phyloP scores from a whole-genome alignment of 2,113 vertebrate species.

The Bujurquina vittata region DNA sequence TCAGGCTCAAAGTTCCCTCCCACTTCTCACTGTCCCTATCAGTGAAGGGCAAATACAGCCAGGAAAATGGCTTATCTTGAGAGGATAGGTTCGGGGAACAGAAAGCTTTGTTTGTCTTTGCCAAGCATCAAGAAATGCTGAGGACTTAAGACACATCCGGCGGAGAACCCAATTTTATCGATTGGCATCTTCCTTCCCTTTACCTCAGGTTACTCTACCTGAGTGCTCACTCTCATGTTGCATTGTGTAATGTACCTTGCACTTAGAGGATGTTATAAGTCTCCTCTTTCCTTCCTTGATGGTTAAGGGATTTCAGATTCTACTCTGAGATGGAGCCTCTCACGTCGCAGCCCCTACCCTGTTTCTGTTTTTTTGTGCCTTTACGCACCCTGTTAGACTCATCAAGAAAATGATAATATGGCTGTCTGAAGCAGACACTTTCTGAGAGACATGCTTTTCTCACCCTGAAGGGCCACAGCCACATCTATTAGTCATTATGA shows the following conservation, averaged over 20 bases:
- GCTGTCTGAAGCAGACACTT: slow-evolving; percentile 5
- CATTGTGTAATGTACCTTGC: slow-evolving; percentile 20
- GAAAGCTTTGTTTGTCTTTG: slow-evolving; percentile 49
- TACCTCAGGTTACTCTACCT: slow-evolving; percentile 53
- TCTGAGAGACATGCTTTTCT: slow-evolving; percentile 9
- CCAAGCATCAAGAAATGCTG: slow-evolving; percentile 34
- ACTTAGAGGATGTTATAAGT: slow-evolving; percentile 29
- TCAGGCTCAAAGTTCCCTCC: slow-evolving; percentile 42
- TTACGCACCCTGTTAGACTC: neutral
- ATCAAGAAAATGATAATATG: slow-evolving; percentile 16
- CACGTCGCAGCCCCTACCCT: neutral
- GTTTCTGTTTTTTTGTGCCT: neutral
- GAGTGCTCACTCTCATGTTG: slow-evolving; percentile 38
- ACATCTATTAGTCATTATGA: slow-evolving; percentile 21
- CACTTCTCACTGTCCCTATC: slow-evolving; percentile 36
- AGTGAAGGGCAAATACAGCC: slow-evolving; percentile 46
- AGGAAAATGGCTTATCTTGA: slow-evolving; percentile 54
- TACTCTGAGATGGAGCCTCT: neutral
- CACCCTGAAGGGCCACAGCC: neutral
- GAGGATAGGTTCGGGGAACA: slow-evolving; percentile 44
- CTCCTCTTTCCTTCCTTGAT: slow-evolving; percentile 27
- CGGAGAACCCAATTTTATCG: slow-evolving; percentile 37
- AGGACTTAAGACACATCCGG: slow-evolving; percentile 13
- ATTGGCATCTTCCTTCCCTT: slow-evolving; percentile 29
- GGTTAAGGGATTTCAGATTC: slow-evolving; percentile 25